Evolutionary conservation across 2,888 invertebrate genomes (phyloP).

Genomic region (Epinotia demarniana): DNA sequence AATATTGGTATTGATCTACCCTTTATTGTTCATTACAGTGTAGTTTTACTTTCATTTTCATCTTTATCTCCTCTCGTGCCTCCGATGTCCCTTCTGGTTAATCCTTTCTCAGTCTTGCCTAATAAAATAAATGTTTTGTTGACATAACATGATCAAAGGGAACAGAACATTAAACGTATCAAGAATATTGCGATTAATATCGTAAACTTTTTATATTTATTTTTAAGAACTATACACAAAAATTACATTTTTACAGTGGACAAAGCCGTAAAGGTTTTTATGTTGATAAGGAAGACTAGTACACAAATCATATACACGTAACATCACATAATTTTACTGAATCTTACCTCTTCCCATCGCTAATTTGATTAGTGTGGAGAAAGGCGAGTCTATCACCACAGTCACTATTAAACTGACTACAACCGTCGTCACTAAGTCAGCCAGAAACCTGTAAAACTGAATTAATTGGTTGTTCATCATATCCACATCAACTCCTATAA

Average conservation of each 20-base stretch:
- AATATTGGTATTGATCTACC: too few relatives aligned
- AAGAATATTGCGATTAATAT: too few relatives aligned
- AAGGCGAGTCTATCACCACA: slow-evolving; percentile 66
- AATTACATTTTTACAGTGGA: too few relatives aligned
- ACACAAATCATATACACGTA: too few relatives aligned
- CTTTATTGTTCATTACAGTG: neutral
- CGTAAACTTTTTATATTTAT: too few relatives aligned
- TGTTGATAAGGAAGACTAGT: neutral
- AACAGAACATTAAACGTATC: too few relatives aligned
- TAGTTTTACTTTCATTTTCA: neutral
- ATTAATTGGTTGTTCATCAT: slow-evolving; percentile 46
- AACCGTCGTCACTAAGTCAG: slow-evolving; percentile 58
- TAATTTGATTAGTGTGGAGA: slow-evolving; percentile 63
- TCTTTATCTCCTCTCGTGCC: neutral
- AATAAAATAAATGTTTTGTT: neutral
- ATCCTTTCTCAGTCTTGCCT: neutral
- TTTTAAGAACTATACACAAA: too few relatives aligned
- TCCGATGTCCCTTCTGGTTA: neutral
- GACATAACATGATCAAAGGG: too few relatives aligned
- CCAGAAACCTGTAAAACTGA: slow-evolving; percentile 62
- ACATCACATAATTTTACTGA: neutral
- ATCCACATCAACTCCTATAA: neutral
- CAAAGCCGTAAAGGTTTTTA: too few relatives aligned
- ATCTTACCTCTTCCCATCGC: slow-evolving; percentile 56
- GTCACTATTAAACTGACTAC: slow-evolving; percentile 61